A percentile compares a stretch with the other conserved stretches of the same genome.
These are phyloP conservation scores for Lasiurus borealis DNA, from an alignment of 2,113 vertebrate genomes.

Conservation along the genomic window DNA sequence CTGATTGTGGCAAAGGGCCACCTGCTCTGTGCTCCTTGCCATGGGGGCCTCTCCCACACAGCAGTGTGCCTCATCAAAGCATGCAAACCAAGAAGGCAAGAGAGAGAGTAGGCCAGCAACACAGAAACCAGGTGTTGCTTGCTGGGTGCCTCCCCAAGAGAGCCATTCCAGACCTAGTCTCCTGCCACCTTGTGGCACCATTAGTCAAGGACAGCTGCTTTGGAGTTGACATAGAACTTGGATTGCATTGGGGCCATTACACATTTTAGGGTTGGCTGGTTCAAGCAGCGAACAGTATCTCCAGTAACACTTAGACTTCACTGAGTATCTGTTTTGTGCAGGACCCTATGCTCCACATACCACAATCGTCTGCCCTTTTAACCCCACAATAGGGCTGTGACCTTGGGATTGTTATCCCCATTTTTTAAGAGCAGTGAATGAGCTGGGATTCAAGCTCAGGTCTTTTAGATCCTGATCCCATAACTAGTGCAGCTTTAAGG, in stretches of 20 bases:
- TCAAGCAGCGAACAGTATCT: too few relatives aligned
- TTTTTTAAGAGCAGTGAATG: neutral
- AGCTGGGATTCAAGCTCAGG: neutral
- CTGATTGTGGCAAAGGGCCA: neutral
- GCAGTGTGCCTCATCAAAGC: neutral
- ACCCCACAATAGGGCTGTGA: neutral
- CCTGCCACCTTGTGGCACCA: neutral
- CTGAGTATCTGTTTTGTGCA: neutral
- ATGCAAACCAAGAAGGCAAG: neutral
- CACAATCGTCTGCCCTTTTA: neutral
- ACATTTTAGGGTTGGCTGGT: too few relatives aligned
- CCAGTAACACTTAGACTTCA: neutral
- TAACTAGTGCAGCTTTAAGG: neutral
- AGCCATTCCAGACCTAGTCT: rapidly evolving
- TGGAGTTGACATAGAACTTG: neutral
- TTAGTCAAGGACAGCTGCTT: neutral
- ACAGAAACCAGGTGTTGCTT: too few relatives aligned
- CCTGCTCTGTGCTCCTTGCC: neutral
- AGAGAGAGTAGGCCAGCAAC: neutral
- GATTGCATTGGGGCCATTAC: neutral
- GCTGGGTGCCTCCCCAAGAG: too few relatives aligned
- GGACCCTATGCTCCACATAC: rapidly evolving
- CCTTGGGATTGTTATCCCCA: neutral
- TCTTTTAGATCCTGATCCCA: neutral
- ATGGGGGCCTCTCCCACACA: neutral